Base-by-base conservation (phyloP, 1,140 invertebrate genomes). In the Drosophila prosaltans region DNA sequence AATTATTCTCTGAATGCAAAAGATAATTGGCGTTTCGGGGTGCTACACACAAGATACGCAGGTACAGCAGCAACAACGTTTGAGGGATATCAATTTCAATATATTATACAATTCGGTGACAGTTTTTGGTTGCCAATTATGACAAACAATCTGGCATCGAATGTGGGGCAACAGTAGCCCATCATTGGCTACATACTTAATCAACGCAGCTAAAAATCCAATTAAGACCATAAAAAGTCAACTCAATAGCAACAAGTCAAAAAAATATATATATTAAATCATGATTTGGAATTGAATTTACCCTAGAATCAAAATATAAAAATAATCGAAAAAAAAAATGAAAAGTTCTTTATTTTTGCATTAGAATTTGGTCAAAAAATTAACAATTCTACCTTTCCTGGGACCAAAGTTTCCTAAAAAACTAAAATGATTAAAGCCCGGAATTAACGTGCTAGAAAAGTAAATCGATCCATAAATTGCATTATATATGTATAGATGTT, bases 1-100 rank as follows among this genome's bases (percentile, higher is more conserved):
- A 91, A 91, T 91, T 91, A 91, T 91, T 91, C 90, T 91, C 69
- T 73, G 82, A 90, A 90, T 90, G 88, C 88, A 90, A 90, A 90
- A 90, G 88, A 90, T 90, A 90, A 90, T 90, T 90, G 88, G 80
- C 79, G 63, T 78, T 84, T 89, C 72, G 64, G 66, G 65, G 60
- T 65, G 68, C 68, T 45, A 28, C 58, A 36, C 16, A 40, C 45
- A 40, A 40, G 39, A 40, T 40, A 40, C 43, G 0, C 45, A 48
- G 45, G 45, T 48, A 51, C 21, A 24, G 7, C 7, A 9, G 16
- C 45, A 51, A 26, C 45, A 51, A 26, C 45, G 6, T 8, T 51
- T 40, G 60, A 36, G 43, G 54, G 40, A 65, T 26, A 78, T 73
- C 72, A 88, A 84, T 89, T 81, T 79, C 78, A 81, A 81, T 89